A percentile compares a stretch with the other conserved stretches of the same genome.
Evolutionary conservation across 2,113 vertebrate species (phyloP).

Genomic region (Leucopsar rothschildi): DNA sequence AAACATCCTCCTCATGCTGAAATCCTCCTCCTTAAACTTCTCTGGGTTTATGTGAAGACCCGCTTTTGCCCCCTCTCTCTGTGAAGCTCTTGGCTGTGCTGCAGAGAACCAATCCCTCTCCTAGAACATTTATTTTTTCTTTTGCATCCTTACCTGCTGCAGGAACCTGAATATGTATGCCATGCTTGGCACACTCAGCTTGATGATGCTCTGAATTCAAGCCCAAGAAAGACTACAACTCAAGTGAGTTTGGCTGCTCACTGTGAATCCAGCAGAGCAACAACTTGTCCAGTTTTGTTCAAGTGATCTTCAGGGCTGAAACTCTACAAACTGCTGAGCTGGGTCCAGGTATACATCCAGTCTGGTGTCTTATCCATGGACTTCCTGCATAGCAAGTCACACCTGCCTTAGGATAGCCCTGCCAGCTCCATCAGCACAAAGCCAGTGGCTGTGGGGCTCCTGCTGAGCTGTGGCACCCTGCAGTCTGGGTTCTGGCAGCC

Average conservation of each 20-base stretch:
- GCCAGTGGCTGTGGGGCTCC: accelerated
- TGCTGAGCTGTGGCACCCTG: background rate
- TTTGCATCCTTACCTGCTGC: background rate
- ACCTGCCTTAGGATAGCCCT: accelerated
- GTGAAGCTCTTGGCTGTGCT: background rate
- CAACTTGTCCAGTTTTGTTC: background rate
- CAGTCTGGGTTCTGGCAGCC: background rate
- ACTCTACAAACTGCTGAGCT: background rate
- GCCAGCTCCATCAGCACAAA: background rate
- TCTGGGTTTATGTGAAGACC: background rate
- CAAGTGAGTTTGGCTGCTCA: accelerated
- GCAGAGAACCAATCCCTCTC: background rate
- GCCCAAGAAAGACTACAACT: background rate
- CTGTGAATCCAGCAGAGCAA: background rate
- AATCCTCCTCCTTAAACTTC: background rate
- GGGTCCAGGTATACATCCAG: no score
- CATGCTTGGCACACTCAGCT: accelerated
- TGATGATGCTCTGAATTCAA: background rate
- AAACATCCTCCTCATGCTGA: accelerated
- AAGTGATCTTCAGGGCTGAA: background rate
- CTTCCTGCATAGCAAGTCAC: background rate
- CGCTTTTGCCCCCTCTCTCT: accelerated
- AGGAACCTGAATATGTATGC: background rate
- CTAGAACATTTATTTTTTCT: accelerated
- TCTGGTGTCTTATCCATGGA: no score